Conservation (phyloP, 2,797 vertebrate genomes). For the Megalops cyprinoides region DNA sequence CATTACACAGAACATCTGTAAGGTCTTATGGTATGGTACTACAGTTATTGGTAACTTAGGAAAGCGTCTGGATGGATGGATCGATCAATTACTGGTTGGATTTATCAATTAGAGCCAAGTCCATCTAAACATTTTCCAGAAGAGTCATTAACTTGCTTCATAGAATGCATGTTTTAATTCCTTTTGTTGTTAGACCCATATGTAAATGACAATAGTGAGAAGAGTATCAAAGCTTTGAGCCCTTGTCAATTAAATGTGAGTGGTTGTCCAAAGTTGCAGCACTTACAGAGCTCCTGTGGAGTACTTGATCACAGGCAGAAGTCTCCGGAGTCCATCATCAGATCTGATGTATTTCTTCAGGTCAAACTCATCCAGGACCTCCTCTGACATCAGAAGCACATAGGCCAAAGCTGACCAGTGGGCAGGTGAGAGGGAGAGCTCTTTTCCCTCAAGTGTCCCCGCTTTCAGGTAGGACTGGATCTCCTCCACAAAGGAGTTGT, state of each 20-base stretch:
- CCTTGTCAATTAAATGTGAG: too few relatives aligned
- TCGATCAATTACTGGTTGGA: too few relatives aligned
- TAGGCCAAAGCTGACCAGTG: constrained; percentile 42
- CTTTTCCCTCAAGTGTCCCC: constrained; percentile 5
- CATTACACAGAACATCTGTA: neutral
- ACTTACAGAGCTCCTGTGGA: constrained; percentile 46
- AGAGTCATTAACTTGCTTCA: too few relatives aligned
- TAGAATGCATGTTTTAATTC: too few relatives aligned
- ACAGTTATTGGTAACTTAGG: too few relatives aligned
- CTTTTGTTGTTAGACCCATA: too few relatives aligned
- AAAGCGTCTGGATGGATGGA: too few relatives aligned
- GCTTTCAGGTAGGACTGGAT: constrained; percentile 26
- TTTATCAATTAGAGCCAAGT: too few relatives aligned
- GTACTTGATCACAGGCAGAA: constrained; percentile 38
- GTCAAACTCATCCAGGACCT: constrained; percentile 37
- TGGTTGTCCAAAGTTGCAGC: too few relatives aligned
- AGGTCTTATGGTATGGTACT: neutral
- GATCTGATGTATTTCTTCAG: constrained; percentile 38
- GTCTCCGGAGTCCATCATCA: constrained; percentile 31
- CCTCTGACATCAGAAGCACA: constrained; percentile 36
- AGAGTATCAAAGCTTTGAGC: too few relatives aligned
- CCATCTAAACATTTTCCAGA: too few relatives aligned
- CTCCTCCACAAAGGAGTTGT: constrained; percentile 29
- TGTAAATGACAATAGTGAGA: too few relatives aligned
- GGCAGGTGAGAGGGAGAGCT: constrained; percentile 26